Evolutionary conservation across 2,113 vertebrate species (phyloP), one percentile per base, ranked within the genome.

Genomic region (Pedionomus torquatus): DNA sequence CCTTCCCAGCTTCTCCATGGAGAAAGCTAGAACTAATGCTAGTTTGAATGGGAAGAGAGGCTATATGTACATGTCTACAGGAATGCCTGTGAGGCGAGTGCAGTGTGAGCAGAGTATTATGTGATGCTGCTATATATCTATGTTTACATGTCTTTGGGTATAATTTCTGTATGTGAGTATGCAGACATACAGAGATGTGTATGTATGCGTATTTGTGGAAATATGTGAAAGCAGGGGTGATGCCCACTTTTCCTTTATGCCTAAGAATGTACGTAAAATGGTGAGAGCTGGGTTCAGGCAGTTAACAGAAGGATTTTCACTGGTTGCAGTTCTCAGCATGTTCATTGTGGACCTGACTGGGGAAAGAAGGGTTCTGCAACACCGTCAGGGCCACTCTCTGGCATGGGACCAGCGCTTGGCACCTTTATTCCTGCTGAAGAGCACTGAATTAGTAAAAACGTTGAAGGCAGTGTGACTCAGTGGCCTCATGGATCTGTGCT

Each of bases 311-410:
- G 25, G 46, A n/a, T 90, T 70, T 87, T 75, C 37, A 18, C 20
- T 0, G 2, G 19, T 58, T 1, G 0, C 25, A 25, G 30, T 26
- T 69, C 44, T 81, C 1, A 1, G 16, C 26, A 3, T 3, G 8
- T 43, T 79, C 31, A 1, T 35, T 37, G 43, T 17, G 30, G 9
- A 14, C 20, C 57, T 49, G 25, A 0, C 2, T 24, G 8, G n/a
- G 17, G 30, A 51, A 69, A 33, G 33, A 60, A 46, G 61, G 20
- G 5, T 55, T 65, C 18, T 20, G 21, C 35, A 5, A 1, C 57
- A 84, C 57, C 23, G n/a, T 49, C 17, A 33, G 54, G 71, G n/a
- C 37, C 17, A 3, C 1, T 2, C 28, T n/a, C 25, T 17, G 39
- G 55, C n/a, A 28, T 3, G 1, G 49, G 12, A 76, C 54, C 16